Percentiles rank a stretch among this genome's conserved stretches.
Evolutionary conservation across 2,113 vertebrate genomes (phyloP).

Genomic region (Anser cygnoides): DNA sequence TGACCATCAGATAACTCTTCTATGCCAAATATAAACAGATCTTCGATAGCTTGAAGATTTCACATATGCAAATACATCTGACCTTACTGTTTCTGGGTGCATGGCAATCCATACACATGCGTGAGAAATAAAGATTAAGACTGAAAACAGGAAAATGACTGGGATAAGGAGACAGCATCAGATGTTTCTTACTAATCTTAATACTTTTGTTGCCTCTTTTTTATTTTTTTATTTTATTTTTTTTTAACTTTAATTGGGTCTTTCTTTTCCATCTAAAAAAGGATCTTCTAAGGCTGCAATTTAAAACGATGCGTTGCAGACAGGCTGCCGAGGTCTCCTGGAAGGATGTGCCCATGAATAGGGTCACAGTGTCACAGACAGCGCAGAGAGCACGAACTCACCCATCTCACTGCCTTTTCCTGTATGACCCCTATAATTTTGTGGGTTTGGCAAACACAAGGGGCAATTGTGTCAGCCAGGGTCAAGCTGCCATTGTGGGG

Average conservation of each 20-base stretch:
- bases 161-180: background rate
- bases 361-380: constrained; percentile 68
- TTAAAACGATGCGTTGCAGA: constrained; percentile 55
- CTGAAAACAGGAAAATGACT: background rate
- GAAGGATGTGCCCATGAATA: constrained; percentile 56
- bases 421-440: constrained; percentile 66
- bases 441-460: constrained; percentile 72
- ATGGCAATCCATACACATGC: background rate
- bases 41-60: background rate
- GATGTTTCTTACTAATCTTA: constrained; percentile 13
- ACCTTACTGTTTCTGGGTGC: background rate
- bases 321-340: constrained; percentile 55
- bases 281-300: constrained; percentile 58
- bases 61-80: background rate
- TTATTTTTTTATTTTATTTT: background rate
- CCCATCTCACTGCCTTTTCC: constrained; percentile 46
- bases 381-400: constrained; percentile 52
- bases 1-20: constrained; percentile 27
- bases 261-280: constrained; percentile 69
- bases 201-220: background rate
- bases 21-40: constrained; percentile 8
- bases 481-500: constrained; percentile 68
- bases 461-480: constrained; percentile 63
- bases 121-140: constrained; percentile 9
- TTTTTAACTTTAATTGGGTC: constrained; percentile 11